These are phyloP conservation scores for Coracias cyanogaster DNA, from an alignment of 2,797 vertebrate genomes.

Conservation along the genomic window DNA sequence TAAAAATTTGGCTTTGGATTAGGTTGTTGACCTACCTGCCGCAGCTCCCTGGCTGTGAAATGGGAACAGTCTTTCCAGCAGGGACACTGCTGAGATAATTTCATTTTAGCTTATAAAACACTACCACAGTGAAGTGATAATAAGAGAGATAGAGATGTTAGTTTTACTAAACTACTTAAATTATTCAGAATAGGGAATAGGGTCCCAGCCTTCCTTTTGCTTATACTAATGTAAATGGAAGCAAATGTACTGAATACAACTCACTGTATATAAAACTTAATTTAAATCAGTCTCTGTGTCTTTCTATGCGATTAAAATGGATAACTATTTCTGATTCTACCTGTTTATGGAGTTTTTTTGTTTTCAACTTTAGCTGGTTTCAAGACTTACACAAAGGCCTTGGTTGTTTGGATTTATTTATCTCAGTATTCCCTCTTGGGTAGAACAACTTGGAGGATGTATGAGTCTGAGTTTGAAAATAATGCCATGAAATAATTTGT, in stretches of 20 bases:
- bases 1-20: slow-evolving; percentile 12
- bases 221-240: not conserved
- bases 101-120: slow-evolving; percentile 33
- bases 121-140: not conserved
- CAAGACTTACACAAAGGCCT: not conserved
- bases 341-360: not conserved
- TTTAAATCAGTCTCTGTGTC: not conserved
- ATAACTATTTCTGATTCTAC: not conserved
- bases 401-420: not conserved
- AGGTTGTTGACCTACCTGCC: slow-evolving; percentile 28
- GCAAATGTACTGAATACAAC: not conserved
- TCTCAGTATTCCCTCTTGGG: not conserved
- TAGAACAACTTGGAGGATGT: not conserved
- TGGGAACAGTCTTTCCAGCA: slow-evolving; percentile 19
- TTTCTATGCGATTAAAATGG: not conserved
- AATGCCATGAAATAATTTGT: not conserved
- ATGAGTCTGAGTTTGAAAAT: not conserved
- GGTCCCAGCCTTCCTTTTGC: not conserved
- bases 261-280: not conserved
- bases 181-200: not conserved
- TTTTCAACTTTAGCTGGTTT: not conserved
- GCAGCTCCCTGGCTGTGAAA: slow-evolving; percentile 26
- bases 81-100: not conserved
- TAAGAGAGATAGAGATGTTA: not conserved
- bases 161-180: slow-evolving; percentile 32